These are phyloP conservation scores for Sycophila sp. DNA, from an alignment of 1,140 invertebrate species.

Conservation along the genomic window DNA sequence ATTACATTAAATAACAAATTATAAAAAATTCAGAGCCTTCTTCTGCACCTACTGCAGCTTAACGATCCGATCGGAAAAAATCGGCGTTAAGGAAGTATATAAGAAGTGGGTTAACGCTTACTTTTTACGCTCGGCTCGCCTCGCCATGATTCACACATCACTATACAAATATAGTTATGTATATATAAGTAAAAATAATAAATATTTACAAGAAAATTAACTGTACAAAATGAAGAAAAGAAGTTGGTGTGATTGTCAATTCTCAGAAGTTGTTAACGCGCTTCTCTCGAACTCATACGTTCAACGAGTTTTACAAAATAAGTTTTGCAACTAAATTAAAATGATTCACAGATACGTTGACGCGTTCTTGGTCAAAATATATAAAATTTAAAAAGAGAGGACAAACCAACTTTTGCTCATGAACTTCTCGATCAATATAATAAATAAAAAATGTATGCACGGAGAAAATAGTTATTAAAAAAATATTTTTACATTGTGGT, in stretches of 20 bases:
- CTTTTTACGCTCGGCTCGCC: constrained; percentile 36
- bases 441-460: constrained; percentile 27
- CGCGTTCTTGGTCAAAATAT: constrained; percentile 25
- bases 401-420: constrained; percentile 42
- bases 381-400: constrained; percentile 37
- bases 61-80: constrained; percentile 29
- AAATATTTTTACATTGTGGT: constrained; percentile 24
- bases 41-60: constrained; percentile 41
- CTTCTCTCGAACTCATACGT: constrained; percentile 35
- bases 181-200: constrained; percentile 59
- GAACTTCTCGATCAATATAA: constrained; percentile 36
- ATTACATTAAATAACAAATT: constrained; percentile 67
- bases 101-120: not conserved
- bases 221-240: constrained; percentile 49
- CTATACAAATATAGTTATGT: constrained; percentile 43
- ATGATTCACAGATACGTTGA: not conserved
- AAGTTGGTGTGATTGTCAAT: constrained; percentile 59
- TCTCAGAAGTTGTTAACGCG: constrained; percentile 43
- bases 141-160: constrained; percentile 41
- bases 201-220: constrained; percentile 60
- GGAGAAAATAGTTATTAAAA: constrained; percentile 25
- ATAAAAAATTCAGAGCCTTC: constrained; percentile 60
- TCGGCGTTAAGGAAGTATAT: not conserved
- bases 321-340: too few species aligned
- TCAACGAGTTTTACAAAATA: too few species aligned